Evolutionary conservation across 1,140 invertebrate species (phyloP), one percentile per base, ranked within the genome.

Genomic region (Parapsyche elsis): DNA sequence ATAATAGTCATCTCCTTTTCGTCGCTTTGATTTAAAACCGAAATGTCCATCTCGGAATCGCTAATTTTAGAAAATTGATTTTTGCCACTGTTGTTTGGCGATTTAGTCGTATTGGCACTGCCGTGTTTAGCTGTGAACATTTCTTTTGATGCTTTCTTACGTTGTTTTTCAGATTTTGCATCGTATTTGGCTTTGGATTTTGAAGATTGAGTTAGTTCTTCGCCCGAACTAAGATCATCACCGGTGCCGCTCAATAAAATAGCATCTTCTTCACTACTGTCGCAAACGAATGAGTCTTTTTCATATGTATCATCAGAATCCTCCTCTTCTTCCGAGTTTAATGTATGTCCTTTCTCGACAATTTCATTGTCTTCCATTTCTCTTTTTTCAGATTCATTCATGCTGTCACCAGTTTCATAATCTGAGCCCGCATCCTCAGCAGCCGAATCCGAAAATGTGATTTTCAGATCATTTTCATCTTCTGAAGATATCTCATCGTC

Each of bases 151-250:
- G 86, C 87, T 70, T 85, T 84, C 76, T 88, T 89, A 77, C 86
- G 86, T 84, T 88, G 85, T 84, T 88, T 88, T 5, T 76, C 45
- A 83, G 87, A 87, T 9, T 85, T 85, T 78, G 86, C 84, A 78
- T 89, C 84, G 81, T 83, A 88, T 83, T 88, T 89, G 73, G 85
- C 85, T 83, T 89, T 89, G n/a, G 87, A 88, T 79, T 86, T 86
- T 61, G 83, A 57, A 2, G 84, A 86, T 84, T 88, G 86, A 49
- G 84, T 86, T 24, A 89, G 84, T 84, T 89, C 88, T 81, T 88
- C 87, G 76, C 85, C 87, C 85, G 87, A 86, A 64, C 85, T 85
- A 59, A 89, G 79, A 79, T 89, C 87, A 84, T 89, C 87, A 61
- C 86, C 87, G 30, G 87, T 85, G 5, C 88, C 88, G 81, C 86